Evolutionary conservation across 2,113 vertebrate genomes (phyloP).

Genomic region (Brachypteracias leptosomus): DNA sequence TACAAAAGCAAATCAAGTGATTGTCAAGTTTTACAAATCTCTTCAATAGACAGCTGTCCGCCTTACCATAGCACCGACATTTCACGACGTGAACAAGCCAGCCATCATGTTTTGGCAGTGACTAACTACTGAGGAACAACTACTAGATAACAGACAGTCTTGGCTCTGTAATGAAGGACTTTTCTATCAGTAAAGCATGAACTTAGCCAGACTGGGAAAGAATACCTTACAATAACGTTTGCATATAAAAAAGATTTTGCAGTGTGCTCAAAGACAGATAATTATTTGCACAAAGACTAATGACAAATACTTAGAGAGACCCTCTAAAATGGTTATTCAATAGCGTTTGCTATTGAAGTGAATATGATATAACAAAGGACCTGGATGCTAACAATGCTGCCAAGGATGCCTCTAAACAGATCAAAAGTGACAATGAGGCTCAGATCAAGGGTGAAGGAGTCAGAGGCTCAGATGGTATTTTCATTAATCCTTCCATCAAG

Average conservation of each 20-base stretch:
- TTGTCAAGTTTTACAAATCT: background rate
- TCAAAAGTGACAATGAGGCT: slow-evolving; percentile 22
- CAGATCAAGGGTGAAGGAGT: slow-evolving; percentile 16
- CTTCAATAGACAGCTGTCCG: background rate
- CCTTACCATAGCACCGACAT: background rate
- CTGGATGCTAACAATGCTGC: background rate
- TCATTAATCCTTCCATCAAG: slow-evolving; percentile 29
- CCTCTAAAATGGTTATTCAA: background rate
- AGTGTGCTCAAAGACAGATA: background rate
- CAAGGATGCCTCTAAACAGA: slow-evolving; percentile 21
- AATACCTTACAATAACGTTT: background rate
- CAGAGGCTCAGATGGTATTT: slow-evolving; percentile 26
- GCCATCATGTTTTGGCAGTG: background rate
- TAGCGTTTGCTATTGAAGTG: background rate
- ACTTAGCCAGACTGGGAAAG: background rate
- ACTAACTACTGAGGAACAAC: background rate
- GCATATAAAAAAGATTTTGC: background rate
- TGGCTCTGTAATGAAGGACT: background rate
- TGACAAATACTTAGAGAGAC: background rate
- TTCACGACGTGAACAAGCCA: background rate
- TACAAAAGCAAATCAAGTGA: background rate
- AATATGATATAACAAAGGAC: background rate
- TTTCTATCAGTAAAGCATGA: background rate
- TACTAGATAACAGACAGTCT: background rate
- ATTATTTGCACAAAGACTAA: background rate